phyloP scores from a whole-genome alignment of 2,888 invertebrate genomes.

The Sarcophaga carnaria region DNA sequence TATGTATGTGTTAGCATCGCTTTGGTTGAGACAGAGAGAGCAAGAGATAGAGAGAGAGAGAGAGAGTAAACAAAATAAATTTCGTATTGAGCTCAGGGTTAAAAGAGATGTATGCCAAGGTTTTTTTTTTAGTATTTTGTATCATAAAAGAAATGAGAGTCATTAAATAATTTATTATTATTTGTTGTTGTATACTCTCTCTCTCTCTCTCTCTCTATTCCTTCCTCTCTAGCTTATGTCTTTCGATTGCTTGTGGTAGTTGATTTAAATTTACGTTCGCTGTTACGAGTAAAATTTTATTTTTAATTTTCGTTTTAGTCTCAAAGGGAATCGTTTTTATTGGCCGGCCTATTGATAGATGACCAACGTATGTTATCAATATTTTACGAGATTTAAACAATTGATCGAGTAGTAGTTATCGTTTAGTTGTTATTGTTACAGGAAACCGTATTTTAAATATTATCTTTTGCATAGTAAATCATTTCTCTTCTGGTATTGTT shows the following conservation, averaged over 20 bases:
- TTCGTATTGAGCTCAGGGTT: slow-evolving; percentile 50
- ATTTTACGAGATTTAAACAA: slow-evolving; percentile 1
- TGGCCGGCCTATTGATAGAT: slow-evolving; percentile 3
- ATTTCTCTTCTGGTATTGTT: too few relatives aligned
- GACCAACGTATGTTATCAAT: not conserved
- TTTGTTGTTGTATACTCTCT: not conserved
- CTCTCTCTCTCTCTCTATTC: not conserved
- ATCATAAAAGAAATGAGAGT: slow-evolving; percentile 13
- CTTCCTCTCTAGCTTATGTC: too few relatives aligned
- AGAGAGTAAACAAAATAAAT: slow-evolving; percentile 6
- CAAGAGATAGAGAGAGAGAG: not conserved
- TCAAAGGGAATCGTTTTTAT: slow-evolving; percentile 3
- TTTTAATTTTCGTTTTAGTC: not conserved
- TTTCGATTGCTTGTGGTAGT: not conserved
- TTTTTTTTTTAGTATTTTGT: slow-evolving; percentile 32
- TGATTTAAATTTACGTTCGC: not conserved
- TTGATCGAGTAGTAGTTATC: not conserved
- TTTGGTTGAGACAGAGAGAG: not conserved
- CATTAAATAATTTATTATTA: slow-evolving; percentile 43
- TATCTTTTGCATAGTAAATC: too few relatives aligned
- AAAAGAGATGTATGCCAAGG: slow-evolving; percentile 61
- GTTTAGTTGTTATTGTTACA: not conserved
- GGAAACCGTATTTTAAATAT: too few relatives aligned
- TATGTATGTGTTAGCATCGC: not conserved
- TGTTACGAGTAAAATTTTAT: too few relatives aligned